phyloP scores from a whole-genome alignment of 2,113 vertebrate species.

The Stegostoma tigrinum region DNA sequence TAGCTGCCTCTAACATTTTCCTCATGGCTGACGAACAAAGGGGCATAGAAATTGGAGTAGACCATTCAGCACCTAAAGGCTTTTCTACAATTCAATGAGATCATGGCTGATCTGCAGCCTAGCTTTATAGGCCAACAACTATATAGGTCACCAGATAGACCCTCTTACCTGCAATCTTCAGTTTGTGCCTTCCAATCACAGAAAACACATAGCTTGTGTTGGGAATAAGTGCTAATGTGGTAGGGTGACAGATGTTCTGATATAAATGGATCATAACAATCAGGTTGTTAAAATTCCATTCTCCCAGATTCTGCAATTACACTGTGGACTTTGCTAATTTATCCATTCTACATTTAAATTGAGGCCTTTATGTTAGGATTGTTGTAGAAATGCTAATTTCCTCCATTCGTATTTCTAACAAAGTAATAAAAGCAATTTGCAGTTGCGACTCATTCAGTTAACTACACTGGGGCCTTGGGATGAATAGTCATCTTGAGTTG shows the following conservation, averaged over 20 bases:
- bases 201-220: background rate
- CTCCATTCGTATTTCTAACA: background rate
- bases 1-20: background rate
- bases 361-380: background rate
- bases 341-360: background rate
- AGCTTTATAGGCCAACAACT: background rate
- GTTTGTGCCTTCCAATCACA: background rate
- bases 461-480: background rate
- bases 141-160: background rate
- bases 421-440: slow-evolving; percentile 11
- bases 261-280: background rate
- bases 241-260: no score
- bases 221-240: no score
- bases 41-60: no score
- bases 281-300: background rate
- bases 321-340: background rate
- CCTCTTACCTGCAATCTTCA: background rate
- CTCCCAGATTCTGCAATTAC: background rate
- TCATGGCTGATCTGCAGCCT: no score
- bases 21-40: background rate
- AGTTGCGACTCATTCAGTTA: background rate
- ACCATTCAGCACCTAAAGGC: no score
- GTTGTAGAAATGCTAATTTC: background rate
- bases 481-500: background rate
- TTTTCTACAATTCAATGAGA: no score